Percentiles rank a stretch among this genome's conserved stretches.
Evolutionary conservation across 1,140 invertebrate genomes (phyloP).

Genomic region (Eurosta solidaginis): DNA sequence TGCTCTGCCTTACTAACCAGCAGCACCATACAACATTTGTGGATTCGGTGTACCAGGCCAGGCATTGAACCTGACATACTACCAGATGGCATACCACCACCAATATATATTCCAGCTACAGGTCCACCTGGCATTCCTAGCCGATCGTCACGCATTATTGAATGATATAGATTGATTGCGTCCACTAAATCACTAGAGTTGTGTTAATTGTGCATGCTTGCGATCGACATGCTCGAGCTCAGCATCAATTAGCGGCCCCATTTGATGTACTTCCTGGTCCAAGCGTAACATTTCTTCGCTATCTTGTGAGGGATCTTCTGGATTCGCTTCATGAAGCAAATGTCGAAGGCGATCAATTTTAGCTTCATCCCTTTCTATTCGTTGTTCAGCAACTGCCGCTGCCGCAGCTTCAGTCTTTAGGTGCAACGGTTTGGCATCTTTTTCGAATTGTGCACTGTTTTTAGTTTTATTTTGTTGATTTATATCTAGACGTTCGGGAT

Average conservation of each 20-base stretch:
- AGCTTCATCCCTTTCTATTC: constrained; percentile 75
- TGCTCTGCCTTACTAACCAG: too few relatives aligned
- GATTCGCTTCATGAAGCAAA: constrained; percentile 92
- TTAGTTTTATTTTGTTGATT: constrained; percentile 62
- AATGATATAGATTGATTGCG: too few relatives aligned
- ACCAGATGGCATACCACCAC: too few relatives aligned
- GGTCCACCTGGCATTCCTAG: too few relatives aligned
- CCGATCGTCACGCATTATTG: too few relatives aligned
- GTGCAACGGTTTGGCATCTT: constrained; percentile 46
- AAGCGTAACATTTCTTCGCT: constrained; percentile 56
- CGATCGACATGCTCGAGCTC: constrained; percentile 88
- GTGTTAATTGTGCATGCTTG: too few relatives aligned
- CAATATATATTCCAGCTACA: constrained; percentile 90
- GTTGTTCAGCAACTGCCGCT: constrained; percentile 61
- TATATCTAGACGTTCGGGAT: constrained; percentile 73
- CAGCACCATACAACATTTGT: too few relatives aligned
- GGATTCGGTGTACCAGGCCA: too few relatives aligned
- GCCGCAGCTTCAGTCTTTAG: constrained; percentile 72
- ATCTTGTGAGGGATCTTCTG: constrained; percentile 69
- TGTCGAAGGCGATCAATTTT: constrained; percentile 84
- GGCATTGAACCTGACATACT: too few relatives aligned
- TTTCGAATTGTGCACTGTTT: constrained; percentile 72
- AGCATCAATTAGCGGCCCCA: constrained; percentile 89
- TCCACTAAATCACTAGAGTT: too few relatives aligned
- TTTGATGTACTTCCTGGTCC: constrained; percentile 75